These are phyloP conservation scores for Drosophila tani DNA, from an alignment of 1,140 invertebrate species.

Conservation along the genomic window DNA sequence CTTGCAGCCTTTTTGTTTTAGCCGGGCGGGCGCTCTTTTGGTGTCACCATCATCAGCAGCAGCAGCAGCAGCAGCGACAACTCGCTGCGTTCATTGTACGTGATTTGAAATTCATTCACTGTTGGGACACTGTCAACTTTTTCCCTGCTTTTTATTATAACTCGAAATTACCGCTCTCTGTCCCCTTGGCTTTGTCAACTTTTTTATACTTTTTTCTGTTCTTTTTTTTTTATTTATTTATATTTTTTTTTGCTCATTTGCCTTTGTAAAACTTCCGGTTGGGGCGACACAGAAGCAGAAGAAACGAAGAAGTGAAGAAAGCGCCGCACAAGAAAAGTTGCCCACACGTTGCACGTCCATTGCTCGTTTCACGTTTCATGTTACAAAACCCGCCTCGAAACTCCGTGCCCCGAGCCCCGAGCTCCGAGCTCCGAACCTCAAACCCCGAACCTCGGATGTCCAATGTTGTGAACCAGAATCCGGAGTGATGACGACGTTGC, in stretches of 20 bases:
- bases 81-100: constrained; percentile 65
- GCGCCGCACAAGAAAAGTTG: constrained; percentile 57
- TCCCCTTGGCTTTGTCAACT: constrained; percentile 42
- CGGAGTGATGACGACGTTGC: constrained; percentile 5
- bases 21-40: constrained; percentile 61
- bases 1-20: constrained; percentile 68
- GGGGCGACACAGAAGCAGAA: constrained; percentile 52
- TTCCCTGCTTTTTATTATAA: constrained; percentile 59
- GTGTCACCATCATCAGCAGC: constrained; percentile 57
- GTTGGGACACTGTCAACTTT: constrained; percentile 54
- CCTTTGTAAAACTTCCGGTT: constrained; percentile 82
- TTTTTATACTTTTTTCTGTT: constrained; percentile 45
- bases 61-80: constrained; percentile 45
- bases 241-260: constrained; percentile 73
- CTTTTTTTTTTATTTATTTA: constrained; percentile 5
- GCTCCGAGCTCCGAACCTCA: not conserved
- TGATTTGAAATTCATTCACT: constrained; percentile 81
- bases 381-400: constrained; percentile 59
- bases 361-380: constrained; percentile 68
- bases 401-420: constrained; percentile 6
- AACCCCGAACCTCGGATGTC: constrained; percentile 5
- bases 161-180: constrained; percentile 45
- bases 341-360: constrained; percentile 59
- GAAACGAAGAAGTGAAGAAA: constrained; percentile 23
- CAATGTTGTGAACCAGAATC: constrained; percentile 13